phyloP scores from a whole-genome alignment of 2,797 vertebrate species.

The Galagoides demidoff region DNA sequence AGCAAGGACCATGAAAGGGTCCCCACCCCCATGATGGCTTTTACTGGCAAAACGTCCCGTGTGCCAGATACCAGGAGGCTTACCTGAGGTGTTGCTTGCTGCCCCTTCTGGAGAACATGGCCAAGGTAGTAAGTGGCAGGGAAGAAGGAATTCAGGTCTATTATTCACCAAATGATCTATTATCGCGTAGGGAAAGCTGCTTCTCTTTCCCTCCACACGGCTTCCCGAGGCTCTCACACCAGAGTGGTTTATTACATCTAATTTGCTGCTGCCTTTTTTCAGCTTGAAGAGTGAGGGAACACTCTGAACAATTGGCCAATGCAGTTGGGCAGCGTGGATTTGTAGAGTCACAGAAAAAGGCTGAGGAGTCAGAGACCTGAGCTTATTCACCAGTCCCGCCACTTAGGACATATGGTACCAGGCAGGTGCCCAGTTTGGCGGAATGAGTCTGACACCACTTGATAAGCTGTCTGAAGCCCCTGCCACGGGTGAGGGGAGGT shows the following conservation, averaged over 20 bases:
- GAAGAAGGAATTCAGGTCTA: not conserved
- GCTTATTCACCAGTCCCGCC: not conserved
- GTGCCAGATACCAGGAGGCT: too few relatives aligned
- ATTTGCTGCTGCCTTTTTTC: not conserved
- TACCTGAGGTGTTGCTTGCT: not conserved
- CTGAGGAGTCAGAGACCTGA: not conserved
- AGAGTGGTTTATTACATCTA: not conserved
- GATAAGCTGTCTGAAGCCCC: not conserved
- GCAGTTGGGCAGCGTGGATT: too few relatives aligned
- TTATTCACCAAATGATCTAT: not conserved
- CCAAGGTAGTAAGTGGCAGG: not conserved
- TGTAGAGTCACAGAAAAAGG: not conserved
- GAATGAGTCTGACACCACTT: not conserved
- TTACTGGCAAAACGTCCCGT: accelerated
- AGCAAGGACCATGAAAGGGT: accelerated
- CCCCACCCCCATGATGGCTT: not conserved
- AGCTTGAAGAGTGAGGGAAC: not conserved
- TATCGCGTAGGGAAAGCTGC: not conserved
- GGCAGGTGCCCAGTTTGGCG: not conserved
- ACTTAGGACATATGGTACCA: not conserved
- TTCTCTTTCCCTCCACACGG: not conserved
- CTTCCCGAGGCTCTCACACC: not conserved
- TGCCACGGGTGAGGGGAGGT: not conserved
- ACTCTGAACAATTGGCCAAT: not conserved
- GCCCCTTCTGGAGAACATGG: not conserved